Base-by-base conservation (phyloP, 2,888 invertebrate genomes). In the Parascotia fuliginaria region DNA sequence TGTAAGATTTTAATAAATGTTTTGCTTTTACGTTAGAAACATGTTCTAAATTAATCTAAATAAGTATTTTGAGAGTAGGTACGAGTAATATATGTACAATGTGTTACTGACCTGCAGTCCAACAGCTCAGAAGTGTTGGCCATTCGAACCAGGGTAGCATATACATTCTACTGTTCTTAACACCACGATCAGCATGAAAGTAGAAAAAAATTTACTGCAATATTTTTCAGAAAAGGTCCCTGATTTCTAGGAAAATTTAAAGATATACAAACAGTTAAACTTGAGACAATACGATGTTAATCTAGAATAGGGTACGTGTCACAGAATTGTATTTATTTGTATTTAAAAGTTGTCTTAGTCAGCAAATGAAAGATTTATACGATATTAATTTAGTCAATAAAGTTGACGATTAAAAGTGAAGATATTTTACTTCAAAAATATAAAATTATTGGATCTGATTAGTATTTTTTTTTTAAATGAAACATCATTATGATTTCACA, bases 101-200 rank as follows among this genome's bases (percentile, higher is more conserved):
- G 7, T n/a, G 28, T 24, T 41, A 51, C 50, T 51, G 44, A 51
- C 50, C 50, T 51, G 45, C 37, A 27, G 13, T 51, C 50, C 50
- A 51, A 45, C 44, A 42, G 50, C 50, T 51, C 27, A 40, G 41
- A 22, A 51, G 41, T 19, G 40, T 37, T 37, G 50, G 50, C 50
- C 50, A 51, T 51, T 51, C 50, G 22, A 51, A 51, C 50, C 50
- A 51, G 28, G 50, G 50, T 41, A 51, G 50, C 50, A 51, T 51
- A 51, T 51, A 51, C 50, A 51, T 51, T 51, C 16, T 51, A 45
- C n/a, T 40, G 40, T 45, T 44, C 50, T 51, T 51, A 51, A 44
- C 50, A 44, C 39, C 50, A 14, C 24, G 42, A 27, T 33, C 42
- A 42, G 50, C 50, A 51, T 51, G 50, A 51, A 51, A 51, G 24